Evolutionary conservation across 30 jellyfish, hydroid and myxozoan genomes (phyloP), one percentile per base, ranked within the genome.

Genomic region (Catostylus mosaicus): DNA sequence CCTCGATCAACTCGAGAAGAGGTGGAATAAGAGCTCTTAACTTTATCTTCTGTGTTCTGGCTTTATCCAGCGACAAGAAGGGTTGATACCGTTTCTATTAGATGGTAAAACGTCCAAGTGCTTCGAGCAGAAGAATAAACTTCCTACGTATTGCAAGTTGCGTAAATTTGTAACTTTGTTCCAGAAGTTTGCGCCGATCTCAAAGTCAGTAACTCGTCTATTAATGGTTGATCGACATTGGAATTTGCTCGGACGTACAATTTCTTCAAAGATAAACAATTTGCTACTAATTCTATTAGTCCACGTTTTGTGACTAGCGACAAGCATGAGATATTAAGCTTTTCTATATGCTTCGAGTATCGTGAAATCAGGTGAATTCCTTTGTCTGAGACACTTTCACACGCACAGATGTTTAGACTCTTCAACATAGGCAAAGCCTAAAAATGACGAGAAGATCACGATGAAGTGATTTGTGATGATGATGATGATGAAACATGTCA

Each of bases 291-390:
- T 30, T 10, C n/a, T 31, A 18, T 40, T 48, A 82, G 59, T 48
- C 78, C 84, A 2, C 31, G 10, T 54, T 18, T 38, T 67, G 92
- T 65, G 59, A 82, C 76, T 19, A 64, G 63, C 26, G 92, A 85
- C 60, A 67, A 45, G 47, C 32, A 38, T 2, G 92, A 67, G 10
- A 82, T 36, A 37, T 56, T 66, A 0, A 82, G 56, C 30, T 31
- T 31, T 56, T 50, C 56, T 43, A 82, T 9, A 30, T 72, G 56
- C 14, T 14, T 48, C 26, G 29, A 4, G 78, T 29, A 45, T 31
- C 68, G 67, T 27, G 81, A 38, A 6, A 82, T 30, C 0, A 6
- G 32, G 3, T 67, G 71, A 5, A 82, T 18, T 24, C 84, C 76
- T 29, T 72, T 37, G 35, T 82, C 84, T n/a, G 85, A 45, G 7